Evolutionary conservation across 2,113 vertebrate species (phyloP), one percentile per base, ranked within the genome.

Genomic region (Notarius lentiginosus): DNA sequence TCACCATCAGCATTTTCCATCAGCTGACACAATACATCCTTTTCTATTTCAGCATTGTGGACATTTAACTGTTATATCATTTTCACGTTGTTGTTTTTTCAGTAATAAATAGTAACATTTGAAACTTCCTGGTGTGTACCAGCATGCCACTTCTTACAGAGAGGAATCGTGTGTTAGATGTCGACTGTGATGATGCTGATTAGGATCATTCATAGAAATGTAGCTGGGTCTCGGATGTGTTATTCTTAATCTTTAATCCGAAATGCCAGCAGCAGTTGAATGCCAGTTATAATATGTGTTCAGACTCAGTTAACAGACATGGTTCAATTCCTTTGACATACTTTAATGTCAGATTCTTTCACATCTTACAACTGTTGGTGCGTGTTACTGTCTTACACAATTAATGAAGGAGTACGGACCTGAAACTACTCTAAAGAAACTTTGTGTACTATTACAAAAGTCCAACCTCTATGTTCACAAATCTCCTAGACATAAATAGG

Each of bases 1-100:
- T 49, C 27, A 41, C 22, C 49, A 81, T 82, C 41, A 82, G 77
- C 86, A 58, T 81, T 88, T 88, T 84, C 49, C n/a, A 75, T 75
- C 84, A 68, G 49, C 70, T 84, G 66, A 83, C 60, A 84, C 58
- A 68, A 70, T 14, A 81, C 56, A 34, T 76, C 30, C 70, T 34
- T 51, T 81, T 84, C 49, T 51, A 34, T 11, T 80, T 89, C 24
- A 82, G 7, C 15, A 34, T 55, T 11, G 22, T 83, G 24, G 9
- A 47, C 9, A 66, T 63, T 83, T 53, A 5, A 83, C 10, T 7
- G 17, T 49, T 17, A 81, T 41, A 41, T 41, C 34, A 41, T 41
- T 41, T 41, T 41, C 34, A 41, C 2, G 34, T 41, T 41, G 34
- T 41, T 41, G 34, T 41, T 41, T 41, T 41, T 41, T 41, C 34